A percentile compares a stretch with the other conserved stretches of the same genome.
Evolutionary conservation across 2,888 invertebrate genomes (phyloP).

Genomic region (Ferrisia virgata): DNA sequence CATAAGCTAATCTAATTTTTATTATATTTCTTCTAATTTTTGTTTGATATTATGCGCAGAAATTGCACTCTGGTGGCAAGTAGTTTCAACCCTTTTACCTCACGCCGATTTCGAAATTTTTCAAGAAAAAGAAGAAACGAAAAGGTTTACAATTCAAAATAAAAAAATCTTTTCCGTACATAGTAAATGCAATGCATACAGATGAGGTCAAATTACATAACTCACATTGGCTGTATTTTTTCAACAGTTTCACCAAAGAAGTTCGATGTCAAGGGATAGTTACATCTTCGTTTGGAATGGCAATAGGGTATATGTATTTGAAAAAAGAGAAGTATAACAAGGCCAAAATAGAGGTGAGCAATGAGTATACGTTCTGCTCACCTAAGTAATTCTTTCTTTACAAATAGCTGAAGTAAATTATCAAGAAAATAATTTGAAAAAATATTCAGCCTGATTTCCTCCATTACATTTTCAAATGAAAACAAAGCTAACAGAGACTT

Average conservation of each 20-base stretch:
- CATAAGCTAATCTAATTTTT: not conserved
- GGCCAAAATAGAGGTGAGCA: conserved; percentile 34
- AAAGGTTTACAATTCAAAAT: not conserved
- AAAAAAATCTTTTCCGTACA: not conserved
- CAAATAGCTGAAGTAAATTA: too few relatives aligned
- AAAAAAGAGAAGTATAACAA: not conserved
- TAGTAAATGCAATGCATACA: too few relatives aligned
- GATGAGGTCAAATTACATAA: too few relatives aligned
- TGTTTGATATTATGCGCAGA: not conserved
- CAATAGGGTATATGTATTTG: conserved; percentile 47
- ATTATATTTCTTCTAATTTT: not conserved
- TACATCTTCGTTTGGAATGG: conserved; percentile 54
- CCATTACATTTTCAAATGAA: too few relatives aligned
- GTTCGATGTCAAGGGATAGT: not conserved
- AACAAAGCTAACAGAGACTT: too few relatives aligned
- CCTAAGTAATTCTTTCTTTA: too few relatives aligned
- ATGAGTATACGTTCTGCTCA: too few relatives aligned
- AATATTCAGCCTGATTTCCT: too few relatives aligned
- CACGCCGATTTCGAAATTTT: not conserved
- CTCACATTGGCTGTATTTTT: too few relatives aligned
- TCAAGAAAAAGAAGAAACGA: not conserved
- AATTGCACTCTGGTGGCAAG: not conserved
- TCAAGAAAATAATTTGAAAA: too few relatives aligned
- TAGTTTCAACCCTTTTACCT: not conserved
- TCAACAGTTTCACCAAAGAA: not conserved